Base-by-base conservation (phyloP, 1,140 invertebrate species). In the Drosophila nannoptera region DNA sequence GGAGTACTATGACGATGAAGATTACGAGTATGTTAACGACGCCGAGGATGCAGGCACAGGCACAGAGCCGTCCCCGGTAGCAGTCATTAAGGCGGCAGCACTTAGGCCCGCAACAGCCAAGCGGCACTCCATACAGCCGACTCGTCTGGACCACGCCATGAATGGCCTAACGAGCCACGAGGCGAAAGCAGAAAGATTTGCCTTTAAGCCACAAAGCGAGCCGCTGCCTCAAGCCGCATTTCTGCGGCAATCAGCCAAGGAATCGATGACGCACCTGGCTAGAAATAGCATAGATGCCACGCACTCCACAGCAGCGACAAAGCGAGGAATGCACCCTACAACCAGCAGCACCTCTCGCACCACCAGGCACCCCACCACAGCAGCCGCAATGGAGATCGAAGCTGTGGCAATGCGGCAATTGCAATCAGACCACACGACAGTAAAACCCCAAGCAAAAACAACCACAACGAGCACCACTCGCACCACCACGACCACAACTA, bases 1-100 rank as follows among this genome's bases (percentile, higher is more conserved):
- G 11, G 75, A 83, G 42, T 86, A 78, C 40, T 80, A 75, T 9
- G 69, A 82, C 8, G 77, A 83, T 7, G 76, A 78, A 2, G 70
- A 83, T 32, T 83, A 84, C 46, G 80, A 86, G 2, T 67, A 73
- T 7, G 29, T 38, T 6, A 67, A 49, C 43, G 50, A 50, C 38
- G 54, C 32, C 4, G 45, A 74, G 40, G 54, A 14, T 16, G 9
- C 38, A 11, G 43, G 22, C 33, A 31, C 33, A 8, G 46, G 12
- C 9, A 9, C 22, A 12, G 45, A 46, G 4, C 42, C 64, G 54
- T 42, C 55, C 2, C 50, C 69, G 59, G 63, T 53, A 36, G 61
- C 61, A 29, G 49, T 14, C 46, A 84, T 83, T 83, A 83, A 78
- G 78, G 80, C 78, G 75, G 59, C 59, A 52, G 7, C 53, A 29